Percentiles rank a stretch among this genome's conserved stretches.
These are phyloP conservation scores for Oligia fasciuncula DNA, from an alignment of 2,888 invertebrate genomes.

Conservation along the genomic window DNA sequence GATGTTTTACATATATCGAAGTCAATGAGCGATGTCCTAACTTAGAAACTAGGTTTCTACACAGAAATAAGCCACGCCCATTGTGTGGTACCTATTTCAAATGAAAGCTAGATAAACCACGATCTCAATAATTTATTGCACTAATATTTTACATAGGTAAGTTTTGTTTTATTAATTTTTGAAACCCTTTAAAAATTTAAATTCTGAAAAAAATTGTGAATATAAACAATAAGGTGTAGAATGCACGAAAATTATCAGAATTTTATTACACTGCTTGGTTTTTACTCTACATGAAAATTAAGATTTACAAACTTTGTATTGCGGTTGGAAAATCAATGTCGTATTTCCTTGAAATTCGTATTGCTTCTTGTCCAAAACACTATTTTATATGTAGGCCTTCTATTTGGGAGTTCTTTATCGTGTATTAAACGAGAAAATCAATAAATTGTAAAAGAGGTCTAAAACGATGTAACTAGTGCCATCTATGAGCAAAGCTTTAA, in stretches of 20 bases:
- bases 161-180: neutral
- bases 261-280: neutral
- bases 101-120: too few species aligned
- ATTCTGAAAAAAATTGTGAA: neutral
- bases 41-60: too few species aligned
- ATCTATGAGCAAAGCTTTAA: constrained; percentile 5
- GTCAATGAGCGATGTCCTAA: too few species aligned
- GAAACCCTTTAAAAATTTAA: neutral
- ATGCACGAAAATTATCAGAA: neutral
- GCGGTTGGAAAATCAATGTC: constrained; percentile 9
- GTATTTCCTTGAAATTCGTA: neutral
- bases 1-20: too few species aligned
- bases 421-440: constrained; percentile 1
- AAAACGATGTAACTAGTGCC: constrained; percentile 3
- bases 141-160: too few species aligned
- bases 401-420: neutral
- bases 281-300: neutral
- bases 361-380: neutral
- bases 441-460: neutral
- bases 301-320: constrained; percentile 4
- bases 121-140: too few species aligned
- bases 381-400: neutral
- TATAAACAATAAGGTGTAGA: neutral
- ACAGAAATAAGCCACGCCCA: too few species aligned
- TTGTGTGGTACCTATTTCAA: too few species aligned